Evolutionary conservation across 2,888 invertebrate species (phyloP).

Genomic region (Drosophila tripunctata): DNA sequence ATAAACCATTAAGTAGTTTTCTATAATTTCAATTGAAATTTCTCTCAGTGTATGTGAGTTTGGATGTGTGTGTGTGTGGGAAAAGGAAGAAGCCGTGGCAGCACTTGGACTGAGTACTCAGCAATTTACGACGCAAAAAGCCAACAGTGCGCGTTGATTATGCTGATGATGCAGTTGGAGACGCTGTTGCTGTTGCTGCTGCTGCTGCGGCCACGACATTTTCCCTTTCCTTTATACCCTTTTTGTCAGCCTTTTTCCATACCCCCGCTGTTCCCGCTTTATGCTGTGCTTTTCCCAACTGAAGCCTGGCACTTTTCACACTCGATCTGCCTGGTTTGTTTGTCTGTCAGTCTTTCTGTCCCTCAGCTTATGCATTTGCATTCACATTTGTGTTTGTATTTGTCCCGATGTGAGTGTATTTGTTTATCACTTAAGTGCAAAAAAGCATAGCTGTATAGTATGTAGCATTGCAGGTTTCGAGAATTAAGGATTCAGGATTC

Average conservation of each 20-base stretch:
- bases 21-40: too few species aligned
- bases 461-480: constrained; percentile 42
- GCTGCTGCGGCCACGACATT: constrained; percentile 38
- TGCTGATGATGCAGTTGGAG: constrained; percentile 76
- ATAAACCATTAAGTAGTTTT: too few species aligned
- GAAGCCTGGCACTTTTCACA: constrained; percentile 75
- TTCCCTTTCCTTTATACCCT: background rate
- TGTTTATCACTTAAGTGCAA: constrained; percentile 79
- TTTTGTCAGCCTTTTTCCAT: background rate
- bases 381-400: constrained; percentile 55
- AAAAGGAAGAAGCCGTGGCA: constrained; percentile 18
- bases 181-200: constrained; percentile 68
- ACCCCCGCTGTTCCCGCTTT: background rate
- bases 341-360: constrained; percentile 12
- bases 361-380: constrained; percentile 36
- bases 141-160: constrained; percentile 75
- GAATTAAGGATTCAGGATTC: constrained; percentile 51
- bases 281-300: constrained; percentile 8
- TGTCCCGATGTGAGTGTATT: constrained; percentile 70
- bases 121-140: constrained; percentile 78
- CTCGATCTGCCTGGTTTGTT: constrained; percentile 69
- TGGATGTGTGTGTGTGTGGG: constrained; percentile 17
- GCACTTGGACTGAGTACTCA: constrained; percentile 68
- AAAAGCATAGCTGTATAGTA: constrained; percentile 43
- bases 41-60: constrained; percentile 4